Base-by-base conservation (phyloP, 2,113 vertebrate genomes). In the Dunckerocampus dactyliophorus region DNA sequence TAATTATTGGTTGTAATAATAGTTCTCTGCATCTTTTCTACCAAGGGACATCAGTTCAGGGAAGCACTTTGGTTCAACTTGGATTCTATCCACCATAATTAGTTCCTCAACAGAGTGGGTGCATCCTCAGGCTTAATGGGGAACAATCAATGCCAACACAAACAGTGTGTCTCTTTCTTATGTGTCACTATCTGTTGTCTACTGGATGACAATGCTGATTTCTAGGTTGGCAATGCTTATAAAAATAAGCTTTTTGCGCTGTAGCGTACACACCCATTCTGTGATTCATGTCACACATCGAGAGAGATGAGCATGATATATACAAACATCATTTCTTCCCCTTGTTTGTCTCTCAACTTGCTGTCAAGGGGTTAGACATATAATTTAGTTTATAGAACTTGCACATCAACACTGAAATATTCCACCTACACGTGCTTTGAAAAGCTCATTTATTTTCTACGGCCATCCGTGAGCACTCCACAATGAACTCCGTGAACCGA, bases 371-470 rank as follows among this genome's bases (percentile, higher is more conserved):
- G 76, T 85, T 81, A 85, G 79, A 82, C 63, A 71, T 76, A 83
- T 83, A 86, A 87, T 85, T 85, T 84, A 86, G 81, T 87, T 84
- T 78, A 77, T 81, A 55, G 83, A 74, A 53, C 58, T 42, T 54
- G 66, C 67, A 64, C 67, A 75, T 74, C 68, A 71, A 71, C 72
- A 61, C 56, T 76, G 67, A 82, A 79, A 86, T 88, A 88, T 87
- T 85, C 85, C 87, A 78, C 87, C 87, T 85, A 86, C 85, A 82
- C 82, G 77, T 63, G 77, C 81, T 85, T 87, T 82, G 76, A 85
- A 87, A 82, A 79, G 67, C 82, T 85, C 65, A 85, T 85, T 86
- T 87, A 85, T 85, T 88, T 87, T 83, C 77, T 63, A 79, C 46
- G 74, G 70, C 75, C 83, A 82, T 87, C 81, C 83, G 77, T 77